Evolutionary conservation across 2,113 vertebrate species (phyloP), one percentile per base, ranked within the genome.

Genomic region (Alces alces): DNA sequence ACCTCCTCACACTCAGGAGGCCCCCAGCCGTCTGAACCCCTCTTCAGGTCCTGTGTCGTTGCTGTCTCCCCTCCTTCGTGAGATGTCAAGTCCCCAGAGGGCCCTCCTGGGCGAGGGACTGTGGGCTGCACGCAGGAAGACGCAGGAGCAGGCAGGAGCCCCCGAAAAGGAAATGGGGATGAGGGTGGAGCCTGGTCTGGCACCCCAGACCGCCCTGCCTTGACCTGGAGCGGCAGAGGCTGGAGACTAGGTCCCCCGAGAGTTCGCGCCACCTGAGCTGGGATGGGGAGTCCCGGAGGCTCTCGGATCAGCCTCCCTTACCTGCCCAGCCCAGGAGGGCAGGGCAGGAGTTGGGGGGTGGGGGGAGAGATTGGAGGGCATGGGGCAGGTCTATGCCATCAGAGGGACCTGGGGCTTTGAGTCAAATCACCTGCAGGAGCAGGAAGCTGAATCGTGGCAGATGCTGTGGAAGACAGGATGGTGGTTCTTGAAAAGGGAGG

Each of bases 251-350:
- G 58, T 16, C 5, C 57, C 39, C 52, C 0, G 0, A 7, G 45
- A 27, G 43, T 8, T 21, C 50, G 8, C 10, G 33, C 43, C 73
- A 0, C 25, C 33, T 4, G n/a, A 21, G 58, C 60, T 7, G 8
- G 47, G 70, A 14, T 3, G 1, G 16, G 16, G 5, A 0, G 0
- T 9, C 10, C 25, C 3, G 2, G 78, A 30, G 50, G 33, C 60
- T 36, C n/a, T 36, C 1, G 93, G 15, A 39, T 27, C 57, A 27
- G 4, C 14, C 33, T 52, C 28, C 52, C 52, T 6, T 25, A 16
- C 25, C 82, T 58, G 64, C 33, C 11, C 3, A 6, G 52, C 8
- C 57, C 4, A 43, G 57, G 45, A 8, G 10, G 8, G 6, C 33
- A 1, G 25, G 13, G 3, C 33, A 2, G 17, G 17, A 70, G n/a